phyloP scores from a whole-genome alignment of 2,113 vertebrate genomes.

The Hoplias malabaricus region DNA sequence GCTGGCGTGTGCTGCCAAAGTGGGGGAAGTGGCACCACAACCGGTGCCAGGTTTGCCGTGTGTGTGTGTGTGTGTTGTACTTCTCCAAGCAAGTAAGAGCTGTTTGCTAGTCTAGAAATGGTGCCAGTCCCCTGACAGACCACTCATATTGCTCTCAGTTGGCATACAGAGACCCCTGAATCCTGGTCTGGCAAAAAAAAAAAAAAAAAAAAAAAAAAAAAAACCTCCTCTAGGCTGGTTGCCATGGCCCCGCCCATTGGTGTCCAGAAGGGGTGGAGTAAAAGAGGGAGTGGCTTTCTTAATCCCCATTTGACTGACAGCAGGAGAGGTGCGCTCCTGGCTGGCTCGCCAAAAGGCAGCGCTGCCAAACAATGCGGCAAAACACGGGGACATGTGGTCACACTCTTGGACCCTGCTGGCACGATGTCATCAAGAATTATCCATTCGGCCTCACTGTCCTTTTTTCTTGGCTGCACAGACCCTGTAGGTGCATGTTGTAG shows the following conservation, averaged over 20 bases:
- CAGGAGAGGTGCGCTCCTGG: conserved; percentile 67
- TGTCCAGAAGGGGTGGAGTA: conserved; percentile 63
- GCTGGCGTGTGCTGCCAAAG: conserved; percentile 32
- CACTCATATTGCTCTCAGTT: conserved; percentile 34
- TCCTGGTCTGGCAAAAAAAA: conserved; percentile 67
- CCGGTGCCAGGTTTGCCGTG: conserved; percentile 22
- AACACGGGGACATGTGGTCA: conserved; percentile 10
- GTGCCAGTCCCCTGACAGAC: conserved; percentile 31
- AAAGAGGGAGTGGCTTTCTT: conserved; percentile 67
- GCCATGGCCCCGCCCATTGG: conserved; percentile 17
- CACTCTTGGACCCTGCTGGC: not conserved
- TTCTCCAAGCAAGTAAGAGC: conserved; percentile 18
- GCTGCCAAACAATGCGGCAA: conserved; percentile 1
- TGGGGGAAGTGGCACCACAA: conserved; percentile 39
- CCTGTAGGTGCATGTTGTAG: no score
- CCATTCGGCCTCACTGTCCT: no score
- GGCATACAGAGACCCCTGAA: conserved; percentile 58
- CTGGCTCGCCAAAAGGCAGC: conserved; percentile 47
- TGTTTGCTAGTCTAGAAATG: conserved; percentile 15
- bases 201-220: no score
- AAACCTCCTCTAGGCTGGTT: conserved; percentile 59
- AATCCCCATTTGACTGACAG: conserved; percentile 76
- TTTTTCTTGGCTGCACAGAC: no score
- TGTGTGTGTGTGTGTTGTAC: not conserved
- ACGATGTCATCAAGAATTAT: not conserved